Evolutionary conservation across 2,888 invertebrate species (phyloP), one percentile per base, ranked within the genome.

Genomic region (Drosophila rubida): DNA sequence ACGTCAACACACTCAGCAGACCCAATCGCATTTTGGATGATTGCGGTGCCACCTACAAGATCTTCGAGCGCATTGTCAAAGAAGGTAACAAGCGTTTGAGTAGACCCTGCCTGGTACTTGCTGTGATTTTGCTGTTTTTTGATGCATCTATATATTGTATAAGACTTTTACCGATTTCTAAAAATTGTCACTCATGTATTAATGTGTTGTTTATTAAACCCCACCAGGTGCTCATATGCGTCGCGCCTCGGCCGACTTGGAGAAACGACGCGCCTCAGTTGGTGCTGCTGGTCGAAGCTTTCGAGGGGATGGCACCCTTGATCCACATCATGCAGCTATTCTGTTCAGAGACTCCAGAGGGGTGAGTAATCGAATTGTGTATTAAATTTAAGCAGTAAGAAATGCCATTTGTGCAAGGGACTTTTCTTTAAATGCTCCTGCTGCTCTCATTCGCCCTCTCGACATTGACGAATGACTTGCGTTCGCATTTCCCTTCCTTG

Each of bases 341-440:
- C 93, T 97, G 72, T 97, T 97, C 92, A 94, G 97, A 83, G 97
- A 97, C 92, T 96, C 97, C n/a, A 93, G 97, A 93, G 97, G 97
- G 94, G 97, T 97, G 92, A 96, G 96, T 72, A 53, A 9, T 8
- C 8, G 13, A 5, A 4, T 16, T 4, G 11, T 27, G 11, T 16
- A n/a, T 11, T 11, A 3, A 2, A 8, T 23, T 25, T 13, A 25
- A 13, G 6, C 7, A 14, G 4, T 7, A 0, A 37, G 35, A 32
- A 4, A 16, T n/a, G n/a, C n/a, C n/a, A n/a, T n/a, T n/a, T n/a
- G n/a, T n/a, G n/a, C 2, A 32, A 11, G 32, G 32, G n/a, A 1
- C 1, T 32, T 27, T 8, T n/a, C n/a, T 27, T 27, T 27, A 11
- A 27, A 19, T 19, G 32, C n/a, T 32, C 11, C 16, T 7, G 5